Percentiles rank a stretch among this genome's conserved stretches.
Conservation (phyloP, 2,113 vertebrate species). For the Rhinolophus ferrumequinum region DNA sequence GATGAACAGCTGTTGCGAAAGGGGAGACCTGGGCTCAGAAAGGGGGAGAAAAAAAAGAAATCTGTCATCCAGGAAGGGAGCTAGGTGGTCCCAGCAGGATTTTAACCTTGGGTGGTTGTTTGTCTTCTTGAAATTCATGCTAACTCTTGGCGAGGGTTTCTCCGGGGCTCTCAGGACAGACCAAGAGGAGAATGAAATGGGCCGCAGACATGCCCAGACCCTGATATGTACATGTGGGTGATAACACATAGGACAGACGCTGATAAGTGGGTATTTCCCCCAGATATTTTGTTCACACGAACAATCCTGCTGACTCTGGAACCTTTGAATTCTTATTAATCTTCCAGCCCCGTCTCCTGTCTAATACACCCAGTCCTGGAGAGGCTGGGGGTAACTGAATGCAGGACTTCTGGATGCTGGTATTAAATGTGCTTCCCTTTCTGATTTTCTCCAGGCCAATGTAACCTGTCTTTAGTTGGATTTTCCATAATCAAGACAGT, state of each 20-base stretch:
- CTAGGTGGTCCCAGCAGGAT: slow-evolving; percentile 6
- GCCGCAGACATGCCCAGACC: neutral
- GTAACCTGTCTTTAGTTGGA: neutral
- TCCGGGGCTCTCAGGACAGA: neutral
- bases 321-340: neutral
- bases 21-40: neutral
- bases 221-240: neutral
- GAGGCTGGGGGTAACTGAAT: rapidly evolving
- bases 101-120: neutral
- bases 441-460: neutral
- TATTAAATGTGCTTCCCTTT: neutral
- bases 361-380: neutral
- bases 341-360: neutral
- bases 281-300: rapidly evolving
- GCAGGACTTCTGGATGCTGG: neutral
- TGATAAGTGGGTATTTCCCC: neutral
- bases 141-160: neutral
- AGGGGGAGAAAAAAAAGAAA: neutral
- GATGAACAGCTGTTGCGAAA: slow-evolving; percentile 62
- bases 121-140: slow-evolving; percentile 27
- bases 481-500: neutral
- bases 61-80: slow-evolving; percentile 13
- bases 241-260: rapidly evolving
- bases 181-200: neutral
- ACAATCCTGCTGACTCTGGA: rapidly evolving